Conservation (phyloP, 30 jellyfish, hydroid and myxozoan species). For the Turritopsis dohrnii region DNA sequence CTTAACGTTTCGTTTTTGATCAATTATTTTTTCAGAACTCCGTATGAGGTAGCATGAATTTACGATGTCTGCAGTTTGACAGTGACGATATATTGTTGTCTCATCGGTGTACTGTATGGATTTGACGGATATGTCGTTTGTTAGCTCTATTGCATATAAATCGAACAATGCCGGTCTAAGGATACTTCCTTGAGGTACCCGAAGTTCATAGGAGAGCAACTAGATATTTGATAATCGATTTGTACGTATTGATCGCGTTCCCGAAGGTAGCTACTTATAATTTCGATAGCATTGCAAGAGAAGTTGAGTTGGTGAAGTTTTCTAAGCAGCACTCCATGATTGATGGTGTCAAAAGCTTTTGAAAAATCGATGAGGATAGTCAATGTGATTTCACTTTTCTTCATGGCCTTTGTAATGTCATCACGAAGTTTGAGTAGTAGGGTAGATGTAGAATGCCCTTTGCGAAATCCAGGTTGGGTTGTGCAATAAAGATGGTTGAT, state of each 20-base stretch:
- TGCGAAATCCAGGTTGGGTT: conserved; percentile 8
- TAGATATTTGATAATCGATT: conserved; percentile 12
- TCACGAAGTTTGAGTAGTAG: not conserved
- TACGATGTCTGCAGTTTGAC: conserved; percentile 25
- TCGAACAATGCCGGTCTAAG: conserved; percentile 46
- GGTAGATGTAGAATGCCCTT: conserved; percentile 1
- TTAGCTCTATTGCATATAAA: conserved; percentile 42
- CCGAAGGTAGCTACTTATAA: conserved; percentile 8
- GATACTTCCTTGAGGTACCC: conserved; percentile 63
- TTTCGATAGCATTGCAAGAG: not conserved
- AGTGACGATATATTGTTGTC: conserved; percentile 53
- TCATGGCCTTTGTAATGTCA: not conserved
- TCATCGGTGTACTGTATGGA: conserved; percentile 64
- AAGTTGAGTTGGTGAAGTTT: conserved; percentile 11
- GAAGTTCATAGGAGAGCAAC: conserved; percentile 13
- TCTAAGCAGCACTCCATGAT: conserved; percentile 19
- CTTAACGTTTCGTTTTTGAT: not conserved
- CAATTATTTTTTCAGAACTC: not conserved
- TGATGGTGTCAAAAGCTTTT: conserved; percentile 18
- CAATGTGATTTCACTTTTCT: not conserved
- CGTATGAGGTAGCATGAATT: not conserved
- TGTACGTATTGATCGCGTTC: conserved; percentile 16
- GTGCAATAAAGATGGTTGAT: not conserved
- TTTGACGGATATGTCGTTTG: conserved; percentile 17
- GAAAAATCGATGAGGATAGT: conserved; percentile 2